A percentile compares a stretch with the other conserved stretches of the same genome.
phyloP scores from a whole-genome alignment of 2,113 vertebrate genomes.

The Toxostoma redivivum region DNA sequence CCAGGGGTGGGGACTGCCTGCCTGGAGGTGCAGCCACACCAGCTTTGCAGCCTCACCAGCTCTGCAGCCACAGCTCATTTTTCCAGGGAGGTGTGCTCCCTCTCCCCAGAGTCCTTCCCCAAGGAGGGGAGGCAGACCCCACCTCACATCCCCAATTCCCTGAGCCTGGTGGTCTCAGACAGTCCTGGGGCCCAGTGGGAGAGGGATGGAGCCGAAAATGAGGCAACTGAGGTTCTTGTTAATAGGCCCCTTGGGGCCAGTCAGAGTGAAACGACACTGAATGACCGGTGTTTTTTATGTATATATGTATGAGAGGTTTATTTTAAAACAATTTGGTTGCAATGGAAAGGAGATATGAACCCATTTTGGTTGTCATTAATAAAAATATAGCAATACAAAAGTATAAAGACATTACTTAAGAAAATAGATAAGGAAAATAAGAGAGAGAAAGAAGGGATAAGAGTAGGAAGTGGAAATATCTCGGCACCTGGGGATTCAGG shows the following conservation, averaged over 20 bases:
- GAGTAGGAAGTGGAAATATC: neutral
- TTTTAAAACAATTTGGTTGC: neutral
- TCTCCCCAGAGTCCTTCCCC: neutral
- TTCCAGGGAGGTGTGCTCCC: neutral
- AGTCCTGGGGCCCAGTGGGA: neutral
- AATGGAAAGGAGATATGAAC: neutral
- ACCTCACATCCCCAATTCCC: neutral
- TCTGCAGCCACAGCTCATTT: neutral
- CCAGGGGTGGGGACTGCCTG: neutral
- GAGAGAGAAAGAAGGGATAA: neutral
- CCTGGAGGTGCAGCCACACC: neutral
- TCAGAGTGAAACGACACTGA: neutral
- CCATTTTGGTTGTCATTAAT: neutral
- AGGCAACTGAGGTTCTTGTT: neutral
- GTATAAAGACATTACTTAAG: neutral
- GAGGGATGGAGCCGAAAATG: neutral
- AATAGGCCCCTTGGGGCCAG: neutral
- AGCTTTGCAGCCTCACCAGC: neutral
- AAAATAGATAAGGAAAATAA: neutral
- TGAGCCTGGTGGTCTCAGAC: neutral
- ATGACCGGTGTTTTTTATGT: fast-evolving
- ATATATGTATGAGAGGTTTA: neutral
- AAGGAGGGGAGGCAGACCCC: neutral
- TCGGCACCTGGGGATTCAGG: neutral
- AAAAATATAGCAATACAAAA: neutral